Evolutionary conservation across 2,113 vertebrate genomes (phyloP).

Genomic region (Atractosteus spatula): DNA sequence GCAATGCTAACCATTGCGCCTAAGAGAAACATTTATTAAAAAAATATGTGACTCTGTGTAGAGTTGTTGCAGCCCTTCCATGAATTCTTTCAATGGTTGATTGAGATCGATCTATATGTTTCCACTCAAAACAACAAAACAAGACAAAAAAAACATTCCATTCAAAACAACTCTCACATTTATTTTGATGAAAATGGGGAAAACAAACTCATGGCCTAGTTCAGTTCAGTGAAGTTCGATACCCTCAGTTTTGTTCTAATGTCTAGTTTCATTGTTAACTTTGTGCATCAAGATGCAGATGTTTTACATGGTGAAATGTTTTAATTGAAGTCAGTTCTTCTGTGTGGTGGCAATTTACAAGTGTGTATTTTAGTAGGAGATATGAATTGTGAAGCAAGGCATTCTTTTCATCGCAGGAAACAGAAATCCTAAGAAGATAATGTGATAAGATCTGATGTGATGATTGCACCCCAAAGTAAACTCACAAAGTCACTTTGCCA

Average conservation of each 20-base stretch:
- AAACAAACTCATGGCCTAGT: neutral
- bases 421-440: too few relatives aligned
- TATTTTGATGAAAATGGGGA: slow-evolving; percentile 1
- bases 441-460: slow-evolving; percentile 31
- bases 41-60: neutral
- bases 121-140: neutral
- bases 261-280: too few relatives aligned
- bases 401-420: too few relatives aligned
- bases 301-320: too few relatives aligned
- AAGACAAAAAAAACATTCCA: neutral
- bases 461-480: slow-evolving; percentile 46
- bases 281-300: too few relatives aligned
- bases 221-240: neutral
- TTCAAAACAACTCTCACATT: slow-evolving; percentile 1
- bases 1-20: too few relatives aligned
- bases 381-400: too few relatives aligned
- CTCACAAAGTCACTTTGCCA: slow-evolving; percentile 43
- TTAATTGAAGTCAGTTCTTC: neutral
- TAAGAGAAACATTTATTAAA: too few relatives aligned
- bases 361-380: too few relatives aligned
- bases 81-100: neutral
- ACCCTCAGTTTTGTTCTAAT: too few relatives aligned
- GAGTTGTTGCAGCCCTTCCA: neutral
- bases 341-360: neutral
- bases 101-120: neutral